Evolutionary conservation across 2,797 vertebrate genomes (phyloP).

Genomic region (Pangasius djambal): DNA sequence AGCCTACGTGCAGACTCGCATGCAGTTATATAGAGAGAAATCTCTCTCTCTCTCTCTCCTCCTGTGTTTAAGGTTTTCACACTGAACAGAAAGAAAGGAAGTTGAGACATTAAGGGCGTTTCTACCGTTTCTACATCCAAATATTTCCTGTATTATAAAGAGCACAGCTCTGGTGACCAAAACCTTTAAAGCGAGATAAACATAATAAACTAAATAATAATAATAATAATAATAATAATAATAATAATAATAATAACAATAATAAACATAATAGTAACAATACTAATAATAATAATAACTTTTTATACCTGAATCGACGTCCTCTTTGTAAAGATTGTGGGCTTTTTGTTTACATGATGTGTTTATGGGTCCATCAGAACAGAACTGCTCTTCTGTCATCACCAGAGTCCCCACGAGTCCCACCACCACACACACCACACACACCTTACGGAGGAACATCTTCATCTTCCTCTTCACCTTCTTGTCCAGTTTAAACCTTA

Average conservation of each 20-base stretch:
- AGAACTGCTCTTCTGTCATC: neutral
- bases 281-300: too few species aligned
- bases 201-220: neutral
- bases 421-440: neutral
- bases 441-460: neutral
- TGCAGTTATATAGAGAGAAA: neutral
- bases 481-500: neutral
- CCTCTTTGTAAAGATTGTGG: neutral
- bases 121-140: neutral
- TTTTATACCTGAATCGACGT: neutral
- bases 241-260: neutral
- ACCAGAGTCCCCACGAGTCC: neutral
- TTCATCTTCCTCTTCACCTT: slow-evolving; percentile 4
- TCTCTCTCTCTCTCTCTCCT: neutral
- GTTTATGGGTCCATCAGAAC: neutral
- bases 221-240: neutral
- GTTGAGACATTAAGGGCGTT: neutral
- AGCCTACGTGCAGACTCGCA: slow-evolving; percentile 13
- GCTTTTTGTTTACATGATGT: neutral
- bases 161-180: neutral
- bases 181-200: neutral
- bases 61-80: neutral
- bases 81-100: neutral
- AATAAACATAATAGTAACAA: neutral
- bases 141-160: neutral